These are phyloP conservation scores for Aviceda subcristata DNA, from an alignment of 2,113 vertebrate species.

Conservation along the genomic window DNA sequence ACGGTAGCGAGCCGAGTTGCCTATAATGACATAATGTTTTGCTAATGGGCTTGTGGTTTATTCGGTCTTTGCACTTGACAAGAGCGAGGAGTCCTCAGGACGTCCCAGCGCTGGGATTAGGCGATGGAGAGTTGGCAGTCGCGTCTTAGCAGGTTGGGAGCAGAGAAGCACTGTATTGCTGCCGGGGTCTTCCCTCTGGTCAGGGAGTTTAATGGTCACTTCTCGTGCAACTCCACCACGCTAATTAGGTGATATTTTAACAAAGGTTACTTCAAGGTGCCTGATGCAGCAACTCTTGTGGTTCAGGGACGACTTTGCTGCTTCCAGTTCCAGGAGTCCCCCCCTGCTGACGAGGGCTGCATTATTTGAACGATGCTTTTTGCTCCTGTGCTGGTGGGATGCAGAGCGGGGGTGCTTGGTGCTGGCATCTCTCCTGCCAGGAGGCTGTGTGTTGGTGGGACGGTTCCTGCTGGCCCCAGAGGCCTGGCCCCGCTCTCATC, in stretches of 20 bases:
- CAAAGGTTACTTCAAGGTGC: constrained; percentile 37
- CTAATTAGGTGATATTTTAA: neutral
- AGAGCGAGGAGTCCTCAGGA: neutral
- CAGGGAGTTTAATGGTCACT: neutral
- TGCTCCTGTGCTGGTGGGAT: neutral
- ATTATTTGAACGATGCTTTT: accelerated
- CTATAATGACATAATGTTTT: neutral
- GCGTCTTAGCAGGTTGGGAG: neutral
- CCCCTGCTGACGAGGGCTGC: accelerated
- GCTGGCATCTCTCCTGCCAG: neutral
- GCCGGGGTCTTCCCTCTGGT: neutral
- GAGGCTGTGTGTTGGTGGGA: accelerated
- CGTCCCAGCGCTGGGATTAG: neutral
- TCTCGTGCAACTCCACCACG: neutral
- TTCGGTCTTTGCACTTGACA: neutral
- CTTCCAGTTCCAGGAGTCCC: neutral
- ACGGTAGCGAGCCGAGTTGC: neutral
- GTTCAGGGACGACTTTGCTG: neutral
- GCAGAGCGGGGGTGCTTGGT: accelerated
- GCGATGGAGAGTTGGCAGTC: neutral
- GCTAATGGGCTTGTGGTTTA: constrained; percentile 8
- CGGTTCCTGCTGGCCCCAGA: neutral
- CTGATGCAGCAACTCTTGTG: constrained; percentile 26
- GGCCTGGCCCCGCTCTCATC: neutral
- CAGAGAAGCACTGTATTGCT: neutral